phyloP scores from a whole-genome alignment of 2,113 vertebrate species.

The Mormyrus iriodes region DNA sequence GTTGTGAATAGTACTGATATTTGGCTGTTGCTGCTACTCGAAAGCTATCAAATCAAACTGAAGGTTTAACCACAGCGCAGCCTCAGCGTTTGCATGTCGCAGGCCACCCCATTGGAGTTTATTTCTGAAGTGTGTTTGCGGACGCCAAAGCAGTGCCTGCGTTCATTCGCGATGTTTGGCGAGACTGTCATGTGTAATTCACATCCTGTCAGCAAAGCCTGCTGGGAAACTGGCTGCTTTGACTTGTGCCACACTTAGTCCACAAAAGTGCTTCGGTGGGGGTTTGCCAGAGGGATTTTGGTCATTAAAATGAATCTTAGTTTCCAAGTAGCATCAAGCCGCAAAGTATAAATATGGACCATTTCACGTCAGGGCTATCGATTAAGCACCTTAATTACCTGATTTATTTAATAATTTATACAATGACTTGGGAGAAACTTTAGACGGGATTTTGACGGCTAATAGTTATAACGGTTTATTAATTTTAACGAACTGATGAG shows the following conservation, averaged over 20 bases:
- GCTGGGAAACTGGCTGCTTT: background rate
- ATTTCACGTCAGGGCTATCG: background rate
- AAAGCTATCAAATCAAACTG: background rate
- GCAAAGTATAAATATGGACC: background rate
- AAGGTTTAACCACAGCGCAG: background rate
- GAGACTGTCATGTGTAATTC: background rate
- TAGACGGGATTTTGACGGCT: background rate
- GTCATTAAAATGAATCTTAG: background rate
- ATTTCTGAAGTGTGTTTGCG: background rate
- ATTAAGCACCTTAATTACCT: background rate
- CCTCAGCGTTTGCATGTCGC: background rate
- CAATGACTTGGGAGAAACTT: background rate
- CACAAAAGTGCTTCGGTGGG: background rate
- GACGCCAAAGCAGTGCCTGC: background rate
- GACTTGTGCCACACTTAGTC: background rate
- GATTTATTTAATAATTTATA: background rate
- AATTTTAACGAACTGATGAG: background rate
- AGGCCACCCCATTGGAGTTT: background rate
- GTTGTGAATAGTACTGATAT: background rate
- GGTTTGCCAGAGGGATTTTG: constrained; percentile 2
- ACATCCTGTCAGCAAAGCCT: background rate
- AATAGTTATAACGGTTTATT: background rate
- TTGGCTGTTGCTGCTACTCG: background rate
- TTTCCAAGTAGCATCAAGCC: background rate
- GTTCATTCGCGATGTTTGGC: background rate